A percentile compares a stretch with the other conserved stretches of the same genome.
These are phyloP conservation scores for Onychostruthus taczanowskii DNA, from an alignment of 2,113 vertebrate genomes.

Conservation along the genomic window DNA sequence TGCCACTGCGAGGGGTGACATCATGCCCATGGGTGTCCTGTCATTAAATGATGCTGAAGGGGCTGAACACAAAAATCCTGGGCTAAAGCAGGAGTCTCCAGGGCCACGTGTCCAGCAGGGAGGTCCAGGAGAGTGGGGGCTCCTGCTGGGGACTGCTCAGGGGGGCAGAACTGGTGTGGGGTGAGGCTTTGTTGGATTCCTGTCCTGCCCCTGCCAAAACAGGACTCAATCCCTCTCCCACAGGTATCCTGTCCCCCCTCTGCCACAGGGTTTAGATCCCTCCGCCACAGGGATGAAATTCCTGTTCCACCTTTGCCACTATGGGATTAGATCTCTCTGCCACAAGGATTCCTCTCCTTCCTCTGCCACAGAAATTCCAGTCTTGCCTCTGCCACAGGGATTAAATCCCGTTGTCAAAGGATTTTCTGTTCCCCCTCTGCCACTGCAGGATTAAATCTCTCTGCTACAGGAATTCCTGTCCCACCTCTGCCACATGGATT, in stretches of 20 bases:
- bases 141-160: background rate
- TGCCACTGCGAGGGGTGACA: background rate
- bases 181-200: background rate
- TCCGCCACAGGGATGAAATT: background rate
- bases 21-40: accelerated
- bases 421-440: no score
- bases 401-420: background rate
- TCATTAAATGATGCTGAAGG: accelerated
- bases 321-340: no score
- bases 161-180: background rate
- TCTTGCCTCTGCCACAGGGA: background rate
- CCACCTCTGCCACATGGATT: background rate
- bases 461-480: no score
- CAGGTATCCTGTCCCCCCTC: background rate
- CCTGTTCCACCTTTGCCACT: no score
- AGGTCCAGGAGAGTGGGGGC: background rate
- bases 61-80: background rate
- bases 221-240: background rate
- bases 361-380: no score
- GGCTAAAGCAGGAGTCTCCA: background rate
- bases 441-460: no score
- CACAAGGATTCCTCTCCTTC: background rate
- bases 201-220: no score
- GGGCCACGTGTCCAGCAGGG: background rate
- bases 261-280: no score